phyloP scores from a whole-genome alignment of 1,140 invertebrate species.

The Apis dorsata region DNA sequence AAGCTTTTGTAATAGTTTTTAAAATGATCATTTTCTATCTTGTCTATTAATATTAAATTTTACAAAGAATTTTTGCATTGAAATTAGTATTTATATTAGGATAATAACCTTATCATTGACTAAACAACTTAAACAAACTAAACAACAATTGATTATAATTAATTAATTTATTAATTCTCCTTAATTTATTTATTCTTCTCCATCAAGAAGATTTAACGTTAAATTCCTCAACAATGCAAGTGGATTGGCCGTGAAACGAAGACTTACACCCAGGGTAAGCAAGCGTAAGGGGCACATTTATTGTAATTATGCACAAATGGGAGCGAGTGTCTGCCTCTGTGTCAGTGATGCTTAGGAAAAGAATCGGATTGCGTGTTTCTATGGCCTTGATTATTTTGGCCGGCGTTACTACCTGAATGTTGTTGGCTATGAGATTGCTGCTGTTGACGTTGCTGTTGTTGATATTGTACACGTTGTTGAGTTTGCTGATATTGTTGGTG shows the following conservation, averaged over 20 bases:
- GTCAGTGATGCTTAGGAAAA: conserved; percentile 73
- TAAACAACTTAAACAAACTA: too few species aligned
- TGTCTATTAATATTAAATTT: too few species aligned
- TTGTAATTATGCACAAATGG: conserved; percentile 75
- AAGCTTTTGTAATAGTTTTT: too few species aligned
- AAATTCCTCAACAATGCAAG: neutral
- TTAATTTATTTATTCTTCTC: neutral
- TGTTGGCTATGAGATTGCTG: conserved; percentile 70
- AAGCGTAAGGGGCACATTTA: conserved; percentile 73
- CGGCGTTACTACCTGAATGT: conserved; percentile 35
- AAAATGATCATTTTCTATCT: too few species aligned
- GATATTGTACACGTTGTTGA: conserved; percentile 66
- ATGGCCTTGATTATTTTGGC: conserved; percentile 47
- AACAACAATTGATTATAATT: too few species aligned
- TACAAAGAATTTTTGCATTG: too few species aligned
- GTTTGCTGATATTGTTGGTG: conserved; percentile 59
- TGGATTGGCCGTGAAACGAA: neutral
- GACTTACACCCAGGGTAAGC: conserved; percentile 76
- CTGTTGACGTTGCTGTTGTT: conserved; percentile 74
- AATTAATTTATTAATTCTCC: too few species aligned
- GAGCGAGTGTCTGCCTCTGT: conserved; percentile 76
- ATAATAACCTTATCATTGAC: too few species aligned
- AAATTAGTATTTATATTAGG: too few species aligned
- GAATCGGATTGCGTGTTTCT: conserved; percentile 71
- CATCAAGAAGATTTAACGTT: too few species aligned